Evolutionary conservation across 2,797 vertebrate species (phyloP), one percentile per base, ranked within the genome.

Genomic region (Cuniculus paca): DNA sequence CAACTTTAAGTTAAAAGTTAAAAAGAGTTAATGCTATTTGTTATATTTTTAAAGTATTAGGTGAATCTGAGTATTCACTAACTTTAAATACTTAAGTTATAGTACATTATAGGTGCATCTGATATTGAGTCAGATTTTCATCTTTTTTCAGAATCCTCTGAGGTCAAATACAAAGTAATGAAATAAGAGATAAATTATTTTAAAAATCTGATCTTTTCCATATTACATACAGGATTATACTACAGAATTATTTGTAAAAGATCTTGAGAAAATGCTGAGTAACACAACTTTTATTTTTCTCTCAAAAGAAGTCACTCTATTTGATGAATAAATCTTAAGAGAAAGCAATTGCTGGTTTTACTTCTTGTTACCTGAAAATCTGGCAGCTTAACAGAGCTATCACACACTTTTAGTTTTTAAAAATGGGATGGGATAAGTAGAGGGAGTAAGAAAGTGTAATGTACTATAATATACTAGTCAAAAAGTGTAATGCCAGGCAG

Each of bases 301-400:
- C 81, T 92, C 63, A 93, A 95, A 95, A 95, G 31, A 92, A 95
- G 56, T 36, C 65, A 90, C 36, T 94, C 36, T 63, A 82, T 68
- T 65, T 92, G 13, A 96, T 84, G 24, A 92, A 97, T 68, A 96
- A 95, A 94, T 60, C 58, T 89, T 52, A 96, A 89, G 36, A 92
- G 79, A 56, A 98, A 96, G 74, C 85, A 92, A 97, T 31, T 93
- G 77, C 1, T 93, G 16, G 95, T 74, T 74, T 90, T 94, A 89
- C 83, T 91, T 97, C 56, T 79, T 96, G 11, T 93, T 87, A 56
- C 68, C 91, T 91, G 75, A 94, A 94, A 93, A 79, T 91, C 19
- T 48, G 83, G 48, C 39, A 91, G 88, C n/a, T 91, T 95, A 93
- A 91, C n/a, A 91, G 5, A 80, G 22, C 16, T 84, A 65, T n/a